These are phyloP conservation scores for Cygnus olor DNA, from an alignment of 2,797 vertebrate genomes.

Conservation along the genomic window DNA sequence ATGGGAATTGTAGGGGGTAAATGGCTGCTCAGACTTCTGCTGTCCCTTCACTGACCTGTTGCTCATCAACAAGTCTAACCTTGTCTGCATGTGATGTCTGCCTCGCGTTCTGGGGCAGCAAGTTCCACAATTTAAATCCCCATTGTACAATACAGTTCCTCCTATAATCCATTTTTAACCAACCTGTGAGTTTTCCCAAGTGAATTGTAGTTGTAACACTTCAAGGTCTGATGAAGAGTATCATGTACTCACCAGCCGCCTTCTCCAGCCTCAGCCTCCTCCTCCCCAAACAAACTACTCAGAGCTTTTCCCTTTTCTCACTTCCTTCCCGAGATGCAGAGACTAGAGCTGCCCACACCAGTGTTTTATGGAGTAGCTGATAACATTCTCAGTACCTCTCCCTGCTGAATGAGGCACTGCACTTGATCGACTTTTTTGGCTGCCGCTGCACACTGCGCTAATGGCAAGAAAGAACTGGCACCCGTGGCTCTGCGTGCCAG, in stretches of 20 bases:
- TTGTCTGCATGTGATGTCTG: not conserved
- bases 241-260: not conserved
- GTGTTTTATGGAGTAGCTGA: fast-evolving
- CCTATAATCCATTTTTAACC: not conserved
- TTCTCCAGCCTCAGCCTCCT: not conserved
- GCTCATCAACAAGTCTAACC: fast-evolving
- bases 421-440: not conserved
- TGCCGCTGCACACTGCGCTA: fast-evolving
- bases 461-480: not conserved
- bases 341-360: not conserved
- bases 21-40: not conserved
- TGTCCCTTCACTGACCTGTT: not conserved
- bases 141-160: fast-evolving
- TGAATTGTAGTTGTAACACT: not conserved
- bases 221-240: not conserved
- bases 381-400: fast-evolving
- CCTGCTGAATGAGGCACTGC: not conserved
- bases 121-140: not conserved
- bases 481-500: no score
- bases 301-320: fast-evolving
- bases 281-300: fast-evolving
- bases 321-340: not conserved
- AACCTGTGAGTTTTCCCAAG: not conserved
- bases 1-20: fast-evolving
- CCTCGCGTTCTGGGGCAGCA: not conserved